These are phyloP conservation scores for Theocolax elegans DNA, from an alignment of 1,140 invertebrate species.

Conservation along the genomic window DNA sequence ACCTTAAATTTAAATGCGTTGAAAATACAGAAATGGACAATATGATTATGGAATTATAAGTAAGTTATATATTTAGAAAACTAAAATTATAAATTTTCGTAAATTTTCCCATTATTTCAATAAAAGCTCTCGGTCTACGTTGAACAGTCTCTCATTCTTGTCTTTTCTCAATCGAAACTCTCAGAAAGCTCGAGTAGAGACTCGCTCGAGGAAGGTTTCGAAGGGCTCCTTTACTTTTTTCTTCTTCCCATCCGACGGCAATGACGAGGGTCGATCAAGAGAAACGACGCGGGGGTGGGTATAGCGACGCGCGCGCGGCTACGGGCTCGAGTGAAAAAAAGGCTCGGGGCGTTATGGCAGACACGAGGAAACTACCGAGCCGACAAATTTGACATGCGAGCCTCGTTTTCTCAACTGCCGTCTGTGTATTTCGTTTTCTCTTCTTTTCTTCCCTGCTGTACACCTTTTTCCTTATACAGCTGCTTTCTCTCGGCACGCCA, in stretches of 20 bases:
- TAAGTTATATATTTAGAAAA: too few species aligned
- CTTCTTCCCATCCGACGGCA: background rate
- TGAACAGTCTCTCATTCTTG: background rate
- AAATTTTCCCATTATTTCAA: too few species aligned
- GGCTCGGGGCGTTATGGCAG: background rate
- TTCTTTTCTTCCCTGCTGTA: background rate
- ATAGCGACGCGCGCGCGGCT: too few species aligned
- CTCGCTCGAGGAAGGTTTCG: background rate
- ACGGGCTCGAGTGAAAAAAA: background rate
- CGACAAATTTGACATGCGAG: conserved; percentile 21
- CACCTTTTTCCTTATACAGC: background rate
- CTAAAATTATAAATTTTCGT: too few species aligned
- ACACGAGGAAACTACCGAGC: background rate
- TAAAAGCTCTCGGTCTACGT: too few species aligned
- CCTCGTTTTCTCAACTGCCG: background rate
- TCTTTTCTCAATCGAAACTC: background rate
- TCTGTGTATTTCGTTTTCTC: background rate
- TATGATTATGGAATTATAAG: too few species aligned
- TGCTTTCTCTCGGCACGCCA: too few species aligned
- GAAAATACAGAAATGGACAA: too few species aligned
- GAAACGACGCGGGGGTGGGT: background rate
- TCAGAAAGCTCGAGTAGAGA: background rate
- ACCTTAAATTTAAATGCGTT: too few species aligned
- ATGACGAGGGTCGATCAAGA: conserved; percentile 8
- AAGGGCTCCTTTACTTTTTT: background rate